Evolutionary conservation across 1,140 invertebrate genomes (phyloP).

Genomic region (Aphis craccivora): DNA sequence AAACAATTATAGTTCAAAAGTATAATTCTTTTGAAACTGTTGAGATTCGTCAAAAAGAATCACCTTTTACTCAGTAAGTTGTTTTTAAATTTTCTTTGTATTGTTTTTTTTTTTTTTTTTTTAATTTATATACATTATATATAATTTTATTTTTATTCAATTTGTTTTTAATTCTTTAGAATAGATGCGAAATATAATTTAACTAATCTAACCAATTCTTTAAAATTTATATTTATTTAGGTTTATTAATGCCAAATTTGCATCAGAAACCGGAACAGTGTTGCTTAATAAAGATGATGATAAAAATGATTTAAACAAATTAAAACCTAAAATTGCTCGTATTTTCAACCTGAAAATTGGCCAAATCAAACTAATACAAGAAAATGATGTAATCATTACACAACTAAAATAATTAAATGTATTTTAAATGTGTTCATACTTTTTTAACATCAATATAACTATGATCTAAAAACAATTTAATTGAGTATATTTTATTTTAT

Average conservation of each 20-base stretch:
- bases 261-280: slow-evolving; percentile 30
- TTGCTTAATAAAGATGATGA: slow-evolving; percentile 1
- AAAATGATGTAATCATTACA: slow-evolving; percentile 30
- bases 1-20: slow-evolving; percentile 41
- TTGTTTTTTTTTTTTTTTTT: too few species aligned
- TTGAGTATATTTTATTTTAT: not conserved
- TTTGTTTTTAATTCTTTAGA: not conserved
- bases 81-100: not conserved
- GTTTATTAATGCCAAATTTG: slow-evolving; percentile 36
- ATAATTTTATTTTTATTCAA: not conserved
- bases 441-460: not conserved
- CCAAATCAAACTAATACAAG: slow-evolving; percentile 13
- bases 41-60: not conserved
- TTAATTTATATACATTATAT: not conserved
- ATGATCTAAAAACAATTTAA: not conserved
- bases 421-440: not conserved
- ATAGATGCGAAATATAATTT: not conserved
- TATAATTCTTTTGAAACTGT: not conserved
- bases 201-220: not conserved
- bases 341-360: slow-evolving; percentile 35
- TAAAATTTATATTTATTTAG: slow-evolving; percentile 25
- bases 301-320: slow-evolving; percentile 11
- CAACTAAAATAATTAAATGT: not conserved
- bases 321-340: slow-evolving; percentile 33
- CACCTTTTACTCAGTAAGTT: slow-evolving; percentile 8